phyloP scores from a whole-genome alignment of 2,888 invertebrate species.

The Lasioglossum vierecki region DNA sequence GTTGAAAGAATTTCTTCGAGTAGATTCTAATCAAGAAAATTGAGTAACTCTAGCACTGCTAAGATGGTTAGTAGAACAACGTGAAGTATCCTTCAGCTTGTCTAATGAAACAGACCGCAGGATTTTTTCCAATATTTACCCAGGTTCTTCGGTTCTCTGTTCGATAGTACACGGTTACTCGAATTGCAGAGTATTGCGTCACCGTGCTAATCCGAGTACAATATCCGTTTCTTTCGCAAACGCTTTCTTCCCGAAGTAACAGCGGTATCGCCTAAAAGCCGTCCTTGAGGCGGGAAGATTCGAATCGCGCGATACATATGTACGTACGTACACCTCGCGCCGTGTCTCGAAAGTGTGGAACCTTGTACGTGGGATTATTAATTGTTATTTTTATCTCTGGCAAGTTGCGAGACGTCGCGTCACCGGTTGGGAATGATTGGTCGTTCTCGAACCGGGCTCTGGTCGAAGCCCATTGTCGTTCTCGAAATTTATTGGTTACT shows the following conservation, averaged over 20 bases:
- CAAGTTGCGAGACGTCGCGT: slow-evolving; percentile 21
- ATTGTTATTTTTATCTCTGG: slow-evolving; percentile 60
- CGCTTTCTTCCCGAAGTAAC: slow-evolving; percentile 36
- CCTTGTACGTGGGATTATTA: slow-evolving; percentile 58
- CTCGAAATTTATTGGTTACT: slow-evolving; percentile 7
- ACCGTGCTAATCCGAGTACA: slow-evolving; percentile 23
- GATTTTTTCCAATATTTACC: not conserved
- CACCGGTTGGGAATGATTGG: slow-evolving; percentile 4
- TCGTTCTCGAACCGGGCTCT: not conserved
- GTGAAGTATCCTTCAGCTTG: not conserved
- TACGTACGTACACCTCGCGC: not conserved
- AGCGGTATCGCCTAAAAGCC: slow-evolving; percentile 24
- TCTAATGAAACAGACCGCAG: not conserved
- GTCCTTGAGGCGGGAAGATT: slow-evolving; percentile 60
- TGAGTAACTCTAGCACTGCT: not conserved
- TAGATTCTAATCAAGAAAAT: not conserved
- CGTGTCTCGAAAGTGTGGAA: slow-evolving; percentile 34
- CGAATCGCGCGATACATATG: slow-evolving; percentile 46
- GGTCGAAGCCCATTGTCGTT: not conserved
- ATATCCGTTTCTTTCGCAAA: slow-evolving; percentile 33
- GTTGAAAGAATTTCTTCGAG: not conserved
- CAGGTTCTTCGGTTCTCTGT: slow-evolving; percentile 10
- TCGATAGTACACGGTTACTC: slow-evolving; percentile 24
- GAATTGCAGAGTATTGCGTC: slow-evolving; percentile 53
- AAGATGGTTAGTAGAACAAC: not conserved